Conservation (phyloP, 92 coral and sea anemone genomes). For the Palythoa heliodiscus region DNA sequence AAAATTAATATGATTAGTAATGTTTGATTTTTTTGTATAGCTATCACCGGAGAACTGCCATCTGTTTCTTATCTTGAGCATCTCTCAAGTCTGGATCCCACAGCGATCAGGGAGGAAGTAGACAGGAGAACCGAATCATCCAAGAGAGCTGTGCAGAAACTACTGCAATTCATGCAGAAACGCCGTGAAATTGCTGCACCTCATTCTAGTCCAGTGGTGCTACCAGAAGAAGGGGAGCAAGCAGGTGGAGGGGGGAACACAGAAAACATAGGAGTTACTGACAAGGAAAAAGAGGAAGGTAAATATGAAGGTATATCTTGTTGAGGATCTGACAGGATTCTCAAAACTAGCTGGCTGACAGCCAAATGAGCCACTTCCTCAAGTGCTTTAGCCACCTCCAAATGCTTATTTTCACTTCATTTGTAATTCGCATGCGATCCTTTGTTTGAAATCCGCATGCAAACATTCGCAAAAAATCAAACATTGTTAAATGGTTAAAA, state of each 20-base stretch:
- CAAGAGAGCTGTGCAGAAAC: slow-evolving; percentile 66
- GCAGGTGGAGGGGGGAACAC: background rate
- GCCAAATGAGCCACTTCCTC: no score
- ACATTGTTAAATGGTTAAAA: no score
- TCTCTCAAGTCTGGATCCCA: slow-evolving; percentile 71
- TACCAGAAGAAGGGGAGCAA: background rate
- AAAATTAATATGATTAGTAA: background rate
- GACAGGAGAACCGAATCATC: slow-evolving; percentile 72
- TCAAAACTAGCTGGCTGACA: no score
- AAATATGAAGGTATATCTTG: background rate
- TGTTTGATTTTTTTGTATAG: background rate
- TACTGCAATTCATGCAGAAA: slow-evolving; percentile 70
- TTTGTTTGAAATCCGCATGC: no score
- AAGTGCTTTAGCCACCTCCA: no score
- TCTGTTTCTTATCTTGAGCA: slow-evolving; percentile 73
- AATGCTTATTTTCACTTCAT: no score
- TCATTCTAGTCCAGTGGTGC: slow-evolving; percentile 11
- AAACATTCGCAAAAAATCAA: no score
- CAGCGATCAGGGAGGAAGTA: slow-evolving; percentile 75
- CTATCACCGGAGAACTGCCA: slow-evolving; percentile 65
- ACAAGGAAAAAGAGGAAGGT: slow-evolving; percentile 20
- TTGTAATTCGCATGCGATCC: no score
- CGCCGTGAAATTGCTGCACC: slow-evolving; percentile 53
- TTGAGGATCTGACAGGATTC: background rate
- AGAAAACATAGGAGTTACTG: slow-evolving; percentile 19